These are phyloP conservation scores for Rhorus exstirpatorius DNA, from an alignment of 2,888 invertebrate species.

Conservation along the genomic window DNA sequence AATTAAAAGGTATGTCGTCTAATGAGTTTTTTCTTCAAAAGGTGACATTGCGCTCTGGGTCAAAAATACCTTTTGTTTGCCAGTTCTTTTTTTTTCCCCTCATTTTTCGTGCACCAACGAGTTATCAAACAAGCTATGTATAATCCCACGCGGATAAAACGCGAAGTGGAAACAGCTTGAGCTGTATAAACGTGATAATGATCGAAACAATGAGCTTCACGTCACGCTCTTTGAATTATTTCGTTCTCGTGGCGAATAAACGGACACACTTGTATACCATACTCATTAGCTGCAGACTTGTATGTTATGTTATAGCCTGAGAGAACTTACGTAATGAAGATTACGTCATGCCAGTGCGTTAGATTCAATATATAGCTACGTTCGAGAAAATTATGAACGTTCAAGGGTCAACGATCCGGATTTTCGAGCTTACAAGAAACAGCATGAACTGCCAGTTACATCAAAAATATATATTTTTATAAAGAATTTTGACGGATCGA, in stretches of 20 bases:
- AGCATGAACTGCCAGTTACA: too few relatives aligned
- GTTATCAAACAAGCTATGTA: conserved; percentile 6
- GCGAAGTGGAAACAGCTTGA: not conserved
- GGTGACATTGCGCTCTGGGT: conserved; percentile 1
- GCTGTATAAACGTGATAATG: conserved; percentile 12
- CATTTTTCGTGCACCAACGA: not conserved
- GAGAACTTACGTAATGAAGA: not conserved
- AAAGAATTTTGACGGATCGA: too few relatives aligned
- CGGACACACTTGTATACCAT: not conserved
- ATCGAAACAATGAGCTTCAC: conserved; percentile 32
- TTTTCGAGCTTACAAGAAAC: too few relatives aligned
- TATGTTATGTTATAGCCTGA: too few relatives aligned
- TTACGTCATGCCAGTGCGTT: not conserved
- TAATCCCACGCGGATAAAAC: not conserved
- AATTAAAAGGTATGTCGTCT: conserved; percentile 1
- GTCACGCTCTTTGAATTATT: conserved; percentile 31
- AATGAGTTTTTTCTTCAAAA: conserved; percentile 24
- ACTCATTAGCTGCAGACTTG: too few relatives aligned
- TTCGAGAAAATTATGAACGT: too few relatives aligned
- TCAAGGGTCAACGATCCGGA: too few relatives aligned
- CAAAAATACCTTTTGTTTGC: conserved; percentile 6
- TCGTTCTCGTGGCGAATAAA: conserved; percentile 17
- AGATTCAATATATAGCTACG: too few relatives aligned
- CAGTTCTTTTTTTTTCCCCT: not conserved
- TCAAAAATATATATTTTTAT: too few relatives aligned